These are phyloP conservation scores for Neelides folsomi DNA, from an alignment of 2,888 invertebrate species.

Conservation along the genomic window DNA sequence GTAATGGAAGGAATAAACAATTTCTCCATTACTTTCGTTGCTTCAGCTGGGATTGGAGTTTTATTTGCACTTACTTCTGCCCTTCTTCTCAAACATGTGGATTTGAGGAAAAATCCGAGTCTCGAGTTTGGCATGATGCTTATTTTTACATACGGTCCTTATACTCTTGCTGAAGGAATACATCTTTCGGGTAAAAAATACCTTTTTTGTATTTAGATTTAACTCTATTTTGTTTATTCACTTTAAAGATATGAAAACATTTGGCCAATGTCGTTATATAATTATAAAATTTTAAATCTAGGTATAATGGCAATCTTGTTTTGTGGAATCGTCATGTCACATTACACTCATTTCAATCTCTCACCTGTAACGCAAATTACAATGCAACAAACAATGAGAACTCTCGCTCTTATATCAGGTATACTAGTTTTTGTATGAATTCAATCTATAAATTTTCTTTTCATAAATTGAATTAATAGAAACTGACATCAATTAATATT, in stretches of 20 bases:
- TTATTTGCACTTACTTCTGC: slow-evolving; percentile 88
- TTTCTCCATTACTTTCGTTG: slow-evolving; percentile 96
- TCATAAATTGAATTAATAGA: too few relatives aligned
- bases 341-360: slow-evolving; percentile 96
- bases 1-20: slow-evolving; percentile 70
- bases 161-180: slow-evolving; percentile 92
- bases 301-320: slow-evolving; percentile 99
- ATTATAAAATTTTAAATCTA: slow-evolving; percentile 39
- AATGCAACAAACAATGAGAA: slow-evolving; percentile 97
- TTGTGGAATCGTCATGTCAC: slow-evolving; percentile 98
- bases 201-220: too few relatives aligned
- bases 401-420: slow-evolving; percentile 81
- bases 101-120: slow-evolving; percentile 91
- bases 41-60: slow-evolving; percentile 92
- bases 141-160: slow-evolving; percentile 95
- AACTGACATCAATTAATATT: neutral
- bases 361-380: slow-evolving; percentile 98
- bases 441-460: too few relatives aligned
- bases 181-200: slow-evolving; percentile 81
- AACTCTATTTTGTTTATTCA: too few relatives aligned
- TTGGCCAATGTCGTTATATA: too few relatives aligned
- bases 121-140: slow-evolving; percentile 97
- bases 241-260: too few relatives aligned
- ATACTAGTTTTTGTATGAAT: too few relatives aligned
- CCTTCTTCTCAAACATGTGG: slow-evolving; percentile 82